Percentiles rank a stretch among this genome's conserved stretches.
These are phyloP conservation scores for Hemicordylus capensis DNA, from an alignment of 2,113 vertebrate species.

Conservation along the genomic window DNA sequence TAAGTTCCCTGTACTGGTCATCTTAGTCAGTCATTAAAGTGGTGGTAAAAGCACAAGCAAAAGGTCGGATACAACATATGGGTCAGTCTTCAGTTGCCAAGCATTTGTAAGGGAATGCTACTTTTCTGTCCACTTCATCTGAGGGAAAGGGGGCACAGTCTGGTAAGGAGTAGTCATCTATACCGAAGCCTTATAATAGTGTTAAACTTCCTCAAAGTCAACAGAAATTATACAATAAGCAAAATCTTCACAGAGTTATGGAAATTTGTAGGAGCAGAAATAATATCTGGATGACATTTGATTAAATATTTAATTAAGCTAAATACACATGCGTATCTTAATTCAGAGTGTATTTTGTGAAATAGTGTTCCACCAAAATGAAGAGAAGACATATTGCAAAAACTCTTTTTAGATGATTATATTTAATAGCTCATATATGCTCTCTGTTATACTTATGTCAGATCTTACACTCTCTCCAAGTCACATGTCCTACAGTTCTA, in stretches of 20 bases:
- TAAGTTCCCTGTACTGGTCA: no score
- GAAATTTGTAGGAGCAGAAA: conserved; percentile 32
- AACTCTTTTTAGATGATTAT: conserved; percentile 22
- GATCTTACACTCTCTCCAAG: conserved; percentile 12
- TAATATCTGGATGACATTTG: conserved; percentile 27
- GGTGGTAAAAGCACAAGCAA: not conserved
- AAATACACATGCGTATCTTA: conserved; percentile 32
- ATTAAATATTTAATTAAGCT: conserved; percentile 65
- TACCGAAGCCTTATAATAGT: conserved; percentile 23
- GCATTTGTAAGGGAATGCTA: conserved; percentile 10
- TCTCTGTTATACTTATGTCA: conserved; percentile 4
- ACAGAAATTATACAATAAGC: conserved; percentile 50
- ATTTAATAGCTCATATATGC: conserved; percentile 15
- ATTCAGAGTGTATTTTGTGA: conserved; percentile 44
- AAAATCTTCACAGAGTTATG: conserved; percentile 18
- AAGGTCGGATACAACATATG: not conserved
- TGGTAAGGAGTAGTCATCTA: not conserved
- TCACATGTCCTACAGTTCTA: not conserved
- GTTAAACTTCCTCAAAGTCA: conserved; percentile 39
- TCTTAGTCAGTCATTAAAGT: no score
- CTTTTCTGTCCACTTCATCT: not conserved
- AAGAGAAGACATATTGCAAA: conserved; percentile 22
- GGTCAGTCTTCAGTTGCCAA: not conserved
- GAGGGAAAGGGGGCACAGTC: not conserved
- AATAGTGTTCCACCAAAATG: conserved; percentile 21